Conservation (phyloP, 2,797 vertebrate species). For the Discoglossus pictus region DNA sequence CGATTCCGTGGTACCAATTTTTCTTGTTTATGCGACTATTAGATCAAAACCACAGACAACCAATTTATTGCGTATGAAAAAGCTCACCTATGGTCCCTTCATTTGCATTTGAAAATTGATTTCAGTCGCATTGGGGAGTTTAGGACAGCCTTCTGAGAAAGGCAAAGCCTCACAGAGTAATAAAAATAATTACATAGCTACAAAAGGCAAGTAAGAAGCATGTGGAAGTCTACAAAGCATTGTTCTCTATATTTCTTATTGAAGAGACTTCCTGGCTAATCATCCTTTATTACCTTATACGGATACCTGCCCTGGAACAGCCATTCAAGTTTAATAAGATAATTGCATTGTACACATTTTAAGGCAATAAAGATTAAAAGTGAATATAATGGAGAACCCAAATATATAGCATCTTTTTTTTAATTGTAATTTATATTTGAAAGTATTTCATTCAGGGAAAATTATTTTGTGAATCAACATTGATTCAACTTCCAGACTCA, state of each 20-base stretch:
- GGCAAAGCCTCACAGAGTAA: conserved; percentile 55
- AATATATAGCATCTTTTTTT: too few relatives aligned
- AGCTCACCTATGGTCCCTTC: conserved; percentile 62
- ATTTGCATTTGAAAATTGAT: conserved; percentile 76
- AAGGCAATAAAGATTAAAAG: conserved; percentile 49
- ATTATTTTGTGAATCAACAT: too few relatives aligned
- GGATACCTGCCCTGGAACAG: conserved; percentile 59
- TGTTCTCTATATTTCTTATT: conserved; percentile 57
- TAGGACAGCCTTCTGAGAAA: conserved; percentile 60
- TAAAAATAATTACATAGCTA: conserved; percentile 69
- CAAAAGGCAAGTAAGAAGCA: conserved; percentile 56
- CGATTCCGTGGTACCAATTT: conserved; percentile 58
- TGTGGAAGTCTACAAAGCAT: conserved; percentile 53
- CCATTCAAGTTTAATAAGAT: conserved; percentile 35
- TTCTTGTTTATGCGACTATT: conserved; percentile 68
- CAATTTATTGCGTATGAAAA: conserved; percentile 70
- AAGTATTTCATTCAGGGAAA: too few relatives aligned
- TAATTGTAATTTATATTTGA: too few relatives aligned
- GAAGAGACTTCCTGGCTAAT: conserved; percentile 57
- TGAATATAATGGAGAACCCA: too few relatives aligned
- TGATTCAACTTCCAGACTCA: too few relatives aligned
- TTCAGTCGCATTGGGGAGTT: conserved; percentile 70
- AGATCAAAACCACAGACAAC: conserved; percentile 71
- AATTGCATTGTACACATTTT: conserved; percentile 48
- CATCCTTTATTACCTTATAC: conserved; percentile 64